Conservation (phyloP, 2,113 vertebrate genomes). For the Accipiter virgatus region DNA sequence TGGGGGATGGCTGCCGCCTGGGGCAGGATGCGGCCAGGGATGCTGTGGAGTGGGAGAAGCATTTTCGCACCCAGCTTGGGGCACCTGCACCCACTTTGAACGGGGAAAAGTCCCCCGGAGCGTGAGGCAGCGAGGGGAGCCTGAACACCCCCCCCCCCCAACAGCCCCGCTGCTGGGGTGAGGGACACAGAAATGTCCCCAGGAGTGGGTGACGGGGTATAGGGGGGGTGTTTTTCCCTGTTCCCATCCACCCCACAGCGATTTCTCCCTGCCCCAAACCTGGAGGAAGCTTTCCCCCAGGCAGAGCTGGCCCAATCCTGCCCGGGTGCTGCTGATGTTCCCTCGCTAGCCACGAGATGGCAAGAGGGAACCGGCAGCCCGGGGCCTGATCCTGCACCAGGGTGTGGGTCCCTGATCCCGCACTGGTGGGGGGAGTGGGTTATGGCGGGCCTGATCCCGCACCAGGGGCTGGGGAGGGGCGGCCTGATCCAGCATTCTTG, state of each 20-base stretch:
- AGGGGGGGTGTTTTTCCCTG: accelerated
- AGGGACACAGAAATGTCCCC: neutral
- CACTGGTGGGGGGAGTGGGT: neutral
- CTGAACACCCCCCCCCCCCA: accelerated
- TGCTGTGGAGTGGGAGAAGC: neutral
- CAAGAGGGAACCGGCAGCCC: neutral
- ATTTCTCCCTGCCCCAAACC: neutral
- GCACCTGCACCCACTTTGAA: accelerated
- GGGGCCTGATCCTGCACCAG: neutral
- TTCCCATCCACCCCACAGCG: accelerated
- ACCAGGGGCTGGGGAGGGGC: too few species aligned
- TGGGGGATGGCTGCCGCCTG: accelerated
- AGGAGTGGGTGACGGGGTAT: accelerated
- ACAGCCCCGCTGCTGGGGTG: neutral
- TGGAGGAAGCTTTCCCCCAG: neutral
- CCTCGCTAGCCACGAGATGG: neutral
- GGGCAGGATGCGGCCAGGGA: neutral
- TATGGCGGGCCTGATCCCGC: neutral
- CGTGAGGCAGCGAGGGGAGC: neutral
- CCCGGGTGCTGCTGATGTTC: neutral
- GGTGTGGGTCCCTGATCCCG: neutral
- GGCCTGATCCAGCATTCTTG: neutral
- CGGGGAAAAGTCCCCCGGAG: neutral
- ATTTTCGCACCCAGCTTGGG: neutral
- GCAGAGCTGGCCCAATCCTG: neutral